Conservation (phyloP, 1,140 invertebrate species). For the Cepaea nemoralis region DNA sequence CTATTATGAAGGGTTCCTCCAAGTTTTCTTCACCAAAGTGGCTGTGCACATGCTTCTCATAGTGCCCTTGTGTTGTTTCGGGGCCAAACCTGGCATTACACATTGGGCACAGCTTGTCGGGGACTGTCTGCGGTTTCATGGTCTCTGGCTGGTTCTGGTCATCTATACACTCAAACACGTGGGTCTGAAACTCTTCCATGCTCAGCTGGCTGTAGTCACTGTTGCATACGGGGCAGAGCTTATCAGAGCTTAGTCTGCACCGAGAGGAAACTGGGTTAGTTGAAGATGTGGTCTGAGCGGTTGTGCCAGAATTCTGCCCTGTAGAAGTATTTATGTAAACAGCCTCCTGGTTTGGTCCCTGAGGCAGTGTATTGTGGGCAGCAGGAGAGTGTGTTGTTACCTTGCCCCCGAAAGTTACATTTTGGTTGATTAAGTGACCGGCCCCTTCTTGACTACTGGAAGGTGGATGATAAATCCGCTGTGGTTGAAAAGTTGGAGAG, state of each 20-base stretch:
- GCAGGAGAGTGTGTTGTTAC: background rate
- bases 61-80: constrained; percentile 50
- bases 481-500: background rate
- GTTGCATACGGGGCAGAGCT: constrained; percentile 59
- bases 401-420: background rate
- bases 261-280: background rate
- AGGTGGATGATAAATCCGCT: background rate
- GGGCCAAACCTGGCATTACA: constrained; percentile 52
- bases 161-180: constrained; percentile 64
- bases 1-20: too few species aligned
- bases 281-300: background rate
- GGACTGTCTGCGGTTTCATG: constrained; percentile 33
- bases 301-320: background rate
- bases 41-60: constrained; percentile 60
- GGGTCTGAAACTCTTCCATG: constrained; percentile 62
- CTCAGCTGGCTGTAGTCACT: constrained; percentile 51
- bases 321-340: background rate
- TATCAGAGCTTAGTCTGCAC: constrained; percentile 16
- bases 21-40: constrained; percentile 62
- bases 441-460: background rate
- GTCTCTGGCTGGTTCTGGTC: constrained; percentile 48
- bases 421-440: background rate
- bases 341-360: background rate
- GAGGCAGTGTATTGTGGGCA: background rate
- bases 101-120: constrained; percentile 56